These are phyloP conservation scores for Steinernema khuongi DNA, from an alignment of 1,140 invertebrate genomes.

Conservation along the genomic window DNA sequence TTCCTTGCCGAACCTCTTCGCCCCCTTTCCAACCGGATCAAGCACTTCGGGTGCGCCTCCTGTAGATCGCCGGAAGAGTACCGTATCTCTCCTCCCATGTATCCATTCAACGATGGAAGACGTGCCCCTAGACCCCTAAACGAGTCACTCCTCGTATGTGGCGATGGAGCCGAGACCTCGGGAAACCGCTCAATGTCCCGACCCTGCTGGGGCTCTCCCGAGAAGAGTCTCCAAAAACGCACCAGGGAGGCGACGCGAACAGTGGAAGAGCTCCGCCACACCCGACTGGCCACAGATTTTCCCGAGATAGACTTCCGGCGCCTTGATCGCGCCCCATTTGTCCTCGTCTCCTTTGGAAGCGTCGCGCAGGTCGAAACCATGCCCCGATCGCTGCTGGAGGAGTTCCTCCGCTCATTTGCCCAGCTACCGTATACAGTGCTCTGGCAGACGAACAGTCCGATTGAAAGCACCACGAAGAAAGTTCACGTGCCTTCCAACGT, in stretches of 20 bases:
- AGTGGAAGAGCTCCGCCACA: not conserved
- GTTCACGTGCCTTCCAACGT: constrained; percentile 42
- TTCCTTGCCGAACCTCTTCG: constrained; percentile 47
- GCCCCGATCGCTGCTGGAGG: constrained; percentile 35
- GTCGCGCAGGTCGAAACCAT: constrained; percentile 51
- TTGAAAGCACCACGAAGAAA: constrained; percentile 21
- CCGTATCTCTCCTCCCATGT: not conserved
- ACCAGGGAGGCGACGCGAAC: not conserved
- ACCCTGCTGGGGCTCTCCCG: not conserved
- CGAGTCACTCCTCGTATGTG: not conserved
- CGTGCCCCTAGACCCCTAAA: not conserved
- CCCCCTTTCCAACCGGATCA: constrained; percentile 51
- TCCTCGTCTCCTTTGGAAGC: constrained; percentile 53
- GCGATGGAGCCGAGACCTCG: not conserved
- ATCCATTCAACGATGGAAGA: too few species aligned
- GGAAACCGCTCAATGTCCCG: too few species aligned
- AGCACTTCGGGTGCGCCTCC: constrained; percentile 49
- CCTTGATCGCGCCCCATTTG: constrained; percentile 40
- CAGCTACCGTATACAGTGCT: constrained; percentile 29
- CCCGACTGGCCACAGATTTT: constrained; percentile 28
- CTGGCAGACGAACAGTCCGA: constrained; percentile 51
- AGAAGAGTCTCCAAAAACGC: not conserved
- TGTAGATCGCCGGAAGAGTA: constrained; percentile 31
- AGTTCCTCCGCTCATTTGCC: constrained; percentile 42
- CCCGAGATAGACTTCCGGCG: constrained; percentile 39